Evolutionary conservation across 2,888 invertebrate genomes (phyloP).

Genomic region (Lasioglossum morio): DNA sequence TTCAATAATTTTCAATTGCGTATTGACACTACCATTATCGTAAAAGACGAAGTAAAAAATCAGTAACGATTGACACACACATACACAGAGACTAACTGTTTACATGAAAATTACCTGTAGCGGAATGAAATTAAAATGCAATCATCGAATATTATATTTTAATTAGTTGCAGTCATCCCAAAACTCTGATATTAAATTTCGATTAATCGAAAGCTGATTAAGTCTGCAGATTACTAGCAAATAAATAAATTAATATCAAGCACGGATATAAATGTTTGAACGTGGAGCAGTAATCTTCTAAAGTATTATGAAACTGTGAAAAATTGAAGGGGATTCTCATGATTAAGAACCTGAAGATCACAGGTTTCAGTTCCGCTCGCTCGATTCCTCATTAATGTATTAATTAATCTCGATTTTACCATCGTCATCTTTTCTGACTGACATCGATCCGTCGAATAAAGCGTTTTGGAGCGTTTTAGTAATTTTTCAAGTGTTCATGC

Average conservation of each 20-base stretch:
- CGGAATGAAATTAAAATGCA: not conserved
- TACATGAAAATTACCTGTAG: not conserved
- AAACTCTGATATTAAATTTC: not conserved
- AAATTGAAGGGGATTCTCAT: not conserved
- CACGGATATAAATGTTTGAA: not conserved
- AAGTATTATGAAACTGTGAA: not conserved
- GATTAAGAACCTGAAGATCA: not conserved
- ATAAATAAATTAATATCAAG: constrained; percentile 1
- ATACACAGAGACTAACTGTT: not conserved
- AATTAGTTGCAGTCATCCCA: not conserved
- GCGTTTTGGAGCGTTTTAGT: not conserved
- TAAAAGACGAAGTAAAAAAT: not conserved
- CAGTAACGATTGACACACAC: not conserved
- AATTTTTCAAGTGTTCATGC: not conserved
- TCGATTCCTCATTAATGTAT: not conserved
- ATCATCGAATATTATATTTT: not conserved
- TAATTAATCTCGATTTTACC: constrained; percentile 2
- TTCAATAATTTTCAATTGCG: too few relatives aligned
- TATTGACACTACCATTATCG: not conserved
- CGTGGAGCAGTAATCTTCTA: not conserved
- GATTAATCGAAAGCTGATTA: not conserved
- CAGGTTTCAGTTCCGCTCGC: not conserved
- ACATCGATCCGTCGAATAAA: not conserved
- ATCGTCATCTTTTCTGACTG: not conserved
- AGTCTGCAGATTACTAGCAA: not conserved